phyloP scores from a whole-genome alignment of 2,888 invertebrate species.

The Hemicrepidius hirtus region DNA sequence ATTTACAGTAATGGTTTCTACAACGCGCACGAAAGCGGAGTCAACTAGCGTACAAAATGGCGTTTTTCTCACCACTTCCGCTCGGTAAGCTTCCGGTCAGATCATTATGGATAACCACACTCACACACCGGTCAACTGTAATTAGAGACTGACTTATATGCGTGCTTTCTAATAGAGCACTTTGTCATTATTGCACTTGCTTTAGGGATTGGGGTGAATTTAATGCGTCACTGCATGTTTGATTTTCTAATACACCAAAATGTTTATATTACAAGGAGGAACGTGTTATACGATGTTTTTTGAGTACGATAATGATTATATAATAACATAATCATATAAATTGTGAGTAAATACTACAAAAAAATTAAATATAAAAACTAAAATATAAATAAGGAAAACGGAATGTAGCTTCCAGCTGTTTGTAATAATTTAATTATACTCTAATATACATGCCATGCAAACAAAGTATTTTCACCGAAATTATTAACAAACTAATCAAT shows the following conservation, averaged over 20 bases:
- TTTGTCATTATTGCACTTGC: conserved; percentile 37
- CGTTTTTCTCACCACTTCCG: conserved; percentile 74
- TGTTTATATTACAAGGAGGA: too few species aligned
- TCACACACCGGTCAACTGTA: conserved; percentile 59
- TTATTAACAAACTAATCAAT: too few species aligned
- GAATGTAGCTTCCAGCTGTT: too few species aligned
- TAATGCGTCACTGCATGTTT: conserved; percentile 5
- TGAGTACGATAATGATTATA: too few species aligned
- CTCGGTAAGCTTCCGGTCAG: conserved; percentile 70
- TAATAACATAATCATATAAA: too few species aligned
- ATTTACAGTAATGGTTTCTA: conserved; percentile 69
- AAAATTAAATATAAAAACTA: too few species aligned
- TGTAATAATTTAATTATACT: too few species aligned
- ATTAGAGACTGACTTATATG: conserved; percentile 55
- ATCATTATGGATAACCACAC: conserved; percentile 72
- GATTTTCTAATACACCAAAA: not conserved
- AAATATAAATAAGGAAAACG: too few species aligned
- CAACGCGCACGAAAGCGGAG: conserved; percentile 70
- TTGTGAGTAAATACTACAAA: too few species aligned
- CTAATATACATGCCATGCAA: too few species aligned
- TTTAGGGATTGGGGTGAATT: conserved; percentile 6
- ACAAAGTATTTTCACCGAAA: too few species aligned
- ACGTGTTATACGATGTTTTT: too few species aligned
- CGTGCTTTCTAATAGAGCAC: conserved; percentile 40
- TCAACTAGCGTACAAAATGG: conserved; percentile 73